These are phyloP conservation scores for Mactra quadrangularis DNA, from an alignment of 1,140 invertebrate species.

Conservation along the genomic window DNA sequence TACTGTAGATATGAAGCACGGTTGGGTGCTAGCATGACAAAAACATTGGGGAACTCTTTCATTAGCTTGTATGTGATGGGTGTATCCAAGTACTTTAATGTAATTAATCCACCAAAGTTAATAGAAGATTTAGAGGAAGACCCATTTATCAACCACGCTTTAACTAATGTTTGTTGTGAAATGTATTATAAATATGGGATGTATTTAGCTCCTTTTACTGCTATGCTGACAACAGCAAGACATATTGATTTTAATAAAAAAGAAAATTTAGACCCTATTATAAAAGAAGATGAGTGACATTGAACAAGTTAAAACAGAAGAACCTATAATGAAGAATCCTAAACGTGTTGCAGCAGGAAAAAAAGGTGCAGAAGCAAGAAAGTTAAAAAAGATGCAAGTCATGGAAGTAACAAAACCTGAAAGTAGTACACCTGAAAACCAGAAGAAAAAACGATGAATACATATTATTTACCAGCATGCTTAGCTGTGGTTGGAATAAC, in stretches of 20 bases:
- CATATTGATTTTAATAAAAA: background rate
- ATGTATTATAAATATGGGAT: conserved; percentile 21
- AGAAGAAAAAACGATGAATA: background rate
- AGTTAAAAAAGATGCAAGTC: background rate
- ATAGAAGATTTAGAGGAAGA: conserved; percentile 39
- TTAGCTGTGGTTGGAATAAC: background rate
- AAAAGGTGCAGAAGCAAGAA: conserved; percentile 2
- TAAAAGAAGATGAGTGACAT: conserved; percentile 18
- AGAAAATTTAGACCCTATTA: too few relatives aligned
- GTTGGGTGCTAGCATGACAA: conserved; percentile 20
- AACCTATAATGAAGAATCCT: conserved; percentile 18
- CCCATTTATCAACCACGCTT: conserved; percentile 17
- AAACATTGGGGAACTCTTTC: conserved; percentile 26
- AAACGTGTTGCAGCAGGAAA: conserved; percentile 19
- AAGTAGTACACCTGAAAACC: background rate
- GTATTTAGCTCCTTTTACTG: conserved; percentile 36
- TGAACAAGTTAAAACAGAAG: conserved; percentile 13
- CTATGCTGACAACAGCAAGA: conserved; percentile 12
- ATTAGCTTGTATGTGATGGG: conserved; percentile 14
- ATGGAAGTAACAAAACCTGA: conserved; percentile 2
- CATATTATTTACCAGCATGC: background rate
- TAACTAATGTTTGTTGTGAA: conserved; percentile 10
- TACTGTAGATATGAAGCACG: conserved; percentile 41
- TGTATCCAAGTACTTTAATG: background rate
- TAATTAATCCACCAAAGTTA: conserved; percentile 19